A percentile compares a stretch with the other conserved stretches of the same genome.
These are phyloP conservation scores for Frankliniella fusca DNA, from an alignment of 2,888 invertebrate genomes.

Conservation along the genomic window DNA sequence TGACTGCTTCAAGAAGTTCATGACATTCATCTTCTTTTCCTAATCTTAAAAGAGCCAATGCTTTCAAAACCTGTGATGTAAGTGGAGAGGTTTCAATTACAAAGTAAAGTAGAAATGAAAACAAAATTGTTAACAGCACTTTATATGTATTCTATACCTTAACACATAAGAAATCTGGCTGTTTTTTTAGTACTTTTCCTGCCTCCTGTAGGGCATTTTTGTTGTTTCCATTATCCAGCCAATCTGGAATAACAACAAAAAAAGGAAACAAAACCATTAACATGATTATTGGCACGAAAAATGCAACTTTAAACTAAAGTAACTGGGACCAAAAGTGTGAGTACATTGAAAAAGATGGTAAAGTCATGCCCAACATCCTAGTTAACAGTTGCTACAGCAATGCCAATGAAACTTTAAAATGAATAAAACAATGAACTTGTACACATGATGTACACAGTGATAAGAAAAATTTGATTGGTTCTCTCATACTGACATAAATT, in stretches of 20 bases:
- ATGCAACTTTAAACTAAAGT: slow-evolving; percentile 14
- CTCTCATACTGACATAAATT: neutral
- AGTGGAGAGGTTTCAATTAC: neutral
- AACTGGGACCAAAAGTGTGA: slow-evolving; percentile 27
- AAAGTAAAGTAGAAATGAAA: neutral
- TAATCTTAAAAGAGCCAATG: slow-evolving; percentile 81
- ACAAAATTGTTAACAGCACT: neutral
- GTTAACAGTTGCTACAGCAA: neutral
- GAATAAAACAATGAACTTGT: neutral
- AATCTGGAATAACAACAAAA: slow-evolving; percentile 60
- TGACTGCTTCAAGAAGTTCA: slow-evolving; percentile 67
- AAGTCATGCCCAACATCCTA: neutral
- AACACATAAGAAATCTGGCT: slow-evolving; percentile 81
- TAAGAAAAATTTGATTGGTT: neutral
- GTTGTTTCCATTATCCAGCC: slow-evolving; percentile 91
- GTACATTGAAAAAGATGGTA: slow-evolving; percentile 1
- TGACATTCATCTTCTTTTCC: slow-evolving; percentile 79
- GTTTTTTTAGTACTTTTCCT: slow-evolving; percentile 92
- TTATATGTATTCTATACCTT: slow-evolving; percentile 50
- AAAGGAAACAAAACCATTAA: neutral
- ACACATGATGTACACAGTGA: too few relatives aligned
- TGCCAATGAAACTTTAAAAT: neutral
- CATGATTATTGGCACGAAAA: slow-evolving; percentile 31
- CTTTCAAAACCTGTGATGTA: slow-evolving; percentile 71
- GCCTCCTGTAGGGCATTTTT: slow-evolving; percentile 96